These are phyloP conservation scores for Helicoverpa armigera DNA, from an alignment of 1,140 invertebrate genomes.

Conservation along the genomic window DNA sequence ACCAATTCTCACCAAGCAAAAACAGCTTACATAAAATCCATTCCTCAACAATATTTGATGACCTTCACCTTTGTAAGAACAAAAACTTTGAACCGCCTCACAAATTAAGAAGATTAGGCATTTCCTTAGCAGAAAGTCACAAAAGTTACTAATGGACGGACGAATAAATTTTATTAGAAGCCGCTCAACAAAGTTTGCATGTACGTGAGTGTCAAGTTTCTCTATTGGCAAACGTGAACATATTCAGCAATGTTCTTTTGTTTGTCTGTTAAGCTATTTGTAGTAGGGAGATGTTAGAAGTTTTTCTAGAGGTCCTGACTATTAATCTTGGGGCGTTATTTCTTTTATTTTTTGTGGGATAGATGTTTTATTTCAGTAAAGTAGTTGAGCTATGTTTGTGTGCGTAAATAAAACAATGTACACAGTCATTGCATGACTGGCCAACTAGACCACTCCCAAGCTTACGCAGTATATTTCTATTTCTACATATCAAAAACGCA, in stretches of 20 bases:
- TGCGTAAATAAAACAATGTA: no score
- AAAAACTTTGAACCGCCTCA: background rate
- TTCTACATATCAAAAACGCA: no score
- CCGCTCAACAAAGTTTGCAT: slow-evolving; percentile 54
- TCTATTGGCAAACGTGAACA: slow-evolving; percentile 57
- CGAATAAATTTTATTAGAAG: slow-evolving; percentile 62
- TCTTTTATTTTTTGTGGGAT: no score
- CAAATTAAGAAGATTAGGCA: slow-evolving; percentile 56
- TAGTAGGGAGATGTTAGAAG: background rate
- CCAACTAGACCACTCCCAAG: no score
- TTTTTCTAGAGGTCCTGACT: background rate
- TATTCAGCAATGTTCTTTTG: slow-evolving; percentile 55
- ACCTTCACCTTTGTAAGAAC: background rate
- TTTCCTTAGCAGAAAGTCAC: background rate
- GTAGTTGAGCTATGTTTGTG: no score
- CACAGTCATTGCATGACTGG: no score
- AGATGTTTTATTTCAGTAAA: no score
- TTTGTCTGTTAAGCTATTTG: slow-evolving; percentile 35
- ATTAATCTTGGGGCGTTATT: background rate
- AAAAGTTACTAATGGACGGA: slow-evolving; percentile 60
- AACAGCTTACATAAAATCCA: no score
- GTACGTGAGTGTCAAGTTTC: slow-evolving; percentile 67
- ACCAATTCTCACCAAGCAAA: no score
- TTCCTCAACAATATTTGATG: no score
- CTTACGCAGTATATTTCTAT: no score